Evolutionary conservation across 2,113 vertebrate species (phyloP).

Genomic region (Micronycteris hirsuta): DNA sequence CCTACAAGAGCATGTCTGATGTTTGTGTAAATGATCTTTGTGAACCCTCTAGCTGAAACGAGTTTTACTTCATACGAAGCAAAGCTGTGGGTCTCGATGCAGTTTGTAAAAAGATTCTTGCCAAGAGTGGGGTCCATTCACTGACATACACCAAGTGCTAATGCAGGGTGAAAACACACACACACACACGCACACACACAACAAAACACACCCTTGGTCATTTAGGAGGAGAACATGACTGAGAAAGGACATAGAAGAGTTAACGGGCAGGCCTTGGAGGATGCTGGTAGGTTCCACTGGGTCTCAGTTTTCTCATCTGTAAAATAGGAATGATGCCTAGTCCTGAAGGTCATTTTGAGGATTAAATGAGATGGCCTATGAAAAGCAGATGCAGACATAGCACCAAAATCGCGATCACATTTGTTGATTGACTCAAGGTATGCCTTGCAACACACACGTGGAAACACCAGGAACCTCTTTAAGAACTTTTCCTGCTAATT

Average conservation of each 20-base stretch:
- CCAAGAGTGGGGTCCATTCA: neutral
- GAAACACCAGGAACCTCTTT: neutral
- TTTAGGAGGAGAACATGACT: neutral
- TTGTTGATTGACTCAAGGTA: neutral
- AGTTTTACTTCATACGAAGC: neutral
- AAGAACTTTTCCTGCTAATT: neutral
- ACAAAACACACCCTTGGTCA: neutral
- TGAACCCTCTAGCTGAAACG: neutral
- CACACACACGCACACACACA: neutral
- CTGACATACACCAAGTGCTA: too few relatives aligned
- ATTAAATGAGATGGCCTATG: neutral
- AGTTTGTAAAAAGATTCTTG: neutral
- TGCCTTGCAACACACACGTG: rapidly evolving
- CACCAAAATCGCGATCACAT: rapidly evolving
- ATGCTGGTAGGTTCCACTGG: neutral
- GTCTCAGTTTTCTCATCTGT: neutral
- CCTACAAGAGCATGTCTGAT: neutral
- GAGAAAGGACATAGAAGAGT: neutral
- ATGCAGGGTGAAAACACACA: too few relatives aligned
- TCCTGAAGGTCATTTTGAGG: neutral
- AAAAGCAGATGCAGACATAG: neutral
- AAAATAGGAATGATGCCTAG: neutral
- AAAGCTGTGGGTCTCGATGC: neutral
- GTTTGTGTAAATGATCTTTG: neutral
- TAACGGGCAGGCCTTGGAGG: neutral